Evolutionary conservation across 2,113 vertebrate genomes (phyloP).

Genomic region (Nycticorax nycticorax): DNA sequence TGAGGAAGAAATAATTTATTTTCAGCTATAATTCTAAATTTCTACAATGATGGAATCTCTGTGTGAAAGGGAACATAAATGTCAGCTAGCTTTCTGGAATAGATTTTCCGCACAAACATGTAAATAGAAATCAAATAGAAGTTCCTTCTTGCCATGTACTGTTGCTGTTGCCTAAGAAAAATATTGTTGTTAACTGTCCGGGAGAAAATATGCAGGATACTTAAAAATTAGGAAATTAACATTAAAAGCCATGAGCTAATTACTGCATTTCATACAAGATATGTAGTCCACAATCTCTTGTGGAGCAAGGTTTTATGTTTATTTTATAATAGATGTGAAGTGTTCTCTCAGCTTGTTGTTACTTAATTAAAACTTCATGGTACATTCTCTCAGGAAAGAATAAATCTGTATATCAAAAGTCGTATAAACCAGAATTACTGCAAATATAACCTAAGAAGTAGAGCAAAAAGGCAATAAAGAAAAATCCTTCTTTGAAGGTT

Average conservation of each 20-base stretch:
- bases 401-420: neutral
- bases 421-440: neutral
- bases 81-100: neutral
- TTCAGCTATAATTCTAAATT: neutral
- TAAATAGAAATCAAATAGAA: neutral
- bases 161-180: neutral
- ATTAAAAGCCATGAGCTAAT: neutral
- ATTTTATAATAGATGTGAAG: neutral
- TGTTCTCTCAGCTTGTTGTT: neutral
- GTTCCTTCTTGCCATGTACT: neutral
- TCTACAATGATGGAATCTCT: neutral
- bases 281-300: neutral
- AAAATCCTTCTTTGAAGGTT: conserved; percentile 4
- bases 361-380: neutral
- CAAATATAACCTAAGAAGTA: neutral
- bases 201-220: neutral
- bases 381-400: neutral
- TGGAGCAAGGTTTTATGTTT: neutral
- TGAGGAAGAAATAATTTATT: neutral
- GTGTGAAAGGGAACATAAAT: neutral
- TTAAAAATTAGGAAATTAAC: neutral
- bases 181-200: neutral
- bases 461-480: conserved; percentile 5
- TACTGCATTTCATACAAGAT: neutral
- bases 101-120: neutral